phyloP scores from a whole-genome alignment of 2,797 vertebrate genomes.

The Iguana delicatissima region DNA sequence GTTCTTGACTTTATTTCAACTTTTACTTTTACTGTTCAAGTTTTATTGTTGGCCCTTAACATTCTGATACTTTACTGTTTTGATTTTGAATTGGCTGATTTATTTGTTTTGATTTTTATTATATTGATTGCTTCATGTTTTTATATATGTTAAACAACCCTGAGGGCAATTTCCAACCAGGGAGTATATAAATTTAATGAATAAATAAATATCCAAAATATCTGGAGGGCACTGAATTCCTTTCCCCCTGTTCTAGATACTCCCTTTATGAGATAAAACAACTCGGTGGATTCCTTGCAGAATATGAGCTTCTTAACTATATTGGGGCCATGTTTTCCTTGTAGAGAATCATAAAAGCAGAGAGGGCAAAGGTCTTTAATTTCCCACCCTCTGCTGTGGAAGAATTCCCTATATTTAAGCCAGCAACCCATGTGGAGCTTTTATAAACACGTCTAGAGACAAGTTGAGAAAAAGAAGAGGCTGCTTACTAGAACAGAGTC shows the following conservation, averaged over 20 bases:
- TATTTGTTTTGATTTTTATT: background rate
- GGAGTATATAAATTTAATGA: background rate
- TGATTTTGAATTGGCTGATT: background rate
- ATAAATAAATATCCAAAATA: background rate
- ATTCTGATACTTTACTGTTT: background rate
- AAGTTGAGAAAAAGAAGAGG: background rate
- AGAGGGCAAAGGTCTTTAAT: background rate
- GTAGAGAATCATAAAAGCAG: background rate
- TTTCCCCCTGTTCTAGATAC: too few species aligned
- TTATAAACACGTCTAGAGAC: background rate
- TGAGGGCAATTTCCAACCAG: background rate
- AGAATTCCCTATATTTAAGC: background rate
- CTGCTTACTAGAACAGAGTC: fast-evolving
- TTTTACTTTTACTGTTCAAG: background rate
- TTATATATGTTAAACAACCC: background rate
- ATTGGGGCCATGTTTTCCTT: background rate
- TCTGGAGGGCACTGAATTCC: too few species aligned
- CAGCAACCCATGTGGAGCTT: background rate
- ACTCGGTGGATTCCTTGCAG: background rate
- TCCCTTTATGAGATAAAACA: background rate
- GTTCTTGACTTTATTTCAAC: background rate
- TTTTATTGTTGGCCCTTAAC: background rate
- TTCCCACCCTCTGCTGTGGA: background rate
- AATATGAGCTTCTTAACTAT: background rate
- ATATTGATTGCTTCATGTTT: background rate